Evolutionary conservation across 2,113 vertebrate species (phyloP).

Genomic region (Ramphastos sulfuratus): DNA sequence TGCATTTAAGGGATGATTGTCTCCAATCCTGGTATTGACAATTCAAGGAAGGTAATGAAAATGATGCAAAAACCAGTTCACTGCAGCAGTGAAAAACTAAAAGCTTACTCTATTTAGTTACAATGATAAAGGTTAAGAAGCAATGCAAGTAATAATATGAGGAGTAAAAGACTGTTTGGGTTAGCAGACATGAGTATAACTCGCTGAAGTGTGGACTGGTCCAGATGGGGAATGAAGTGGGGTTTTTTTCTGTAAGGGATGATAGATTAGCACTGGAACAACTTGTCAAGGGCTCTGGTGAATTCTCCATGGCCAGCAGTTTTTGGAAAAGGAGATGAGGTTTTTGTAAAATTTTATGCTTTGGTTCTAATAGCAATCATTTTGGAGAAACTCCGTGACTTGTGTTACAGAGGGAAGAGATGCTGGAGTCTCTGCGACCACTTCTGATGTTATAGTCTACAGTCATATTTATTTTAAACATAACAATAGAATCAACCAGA

Average conservation of each 20-base stretch:
- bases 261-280: background rate
- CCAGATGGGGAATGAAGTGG: background rate
- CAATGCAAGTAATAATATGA: background rate
- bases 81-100: background rate
- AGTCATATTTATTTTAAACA: background rate
- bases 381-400: background rate
- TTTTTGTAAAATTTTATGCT: background rate
- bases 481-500: background rate
- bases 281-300: background rate
- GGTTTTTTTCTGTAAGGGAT: background rate
- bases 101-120: background rate
- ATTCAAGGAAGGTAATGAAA: background rate
- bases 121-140: background rate
- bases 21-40: background rate
- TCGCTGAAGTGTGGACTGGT: background rate
- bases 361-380: background rate
- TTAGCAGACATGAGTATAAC: background rate
- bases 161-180: background rate
- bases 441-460: background rate
- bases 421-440: background rate
- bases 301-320: background rate
- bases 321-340: background rate
- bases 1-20: background rate
- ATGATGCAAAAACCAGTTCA: background rate
- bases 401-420: background rate